Percentiles rank a stretch among this genome's conserved stretches.
These are phyloP conservation scores for Enteromius trimaculatus DNA, from an alignment of 2,797 vertebrate genomes.

Conservation along the genomic window DNA sequence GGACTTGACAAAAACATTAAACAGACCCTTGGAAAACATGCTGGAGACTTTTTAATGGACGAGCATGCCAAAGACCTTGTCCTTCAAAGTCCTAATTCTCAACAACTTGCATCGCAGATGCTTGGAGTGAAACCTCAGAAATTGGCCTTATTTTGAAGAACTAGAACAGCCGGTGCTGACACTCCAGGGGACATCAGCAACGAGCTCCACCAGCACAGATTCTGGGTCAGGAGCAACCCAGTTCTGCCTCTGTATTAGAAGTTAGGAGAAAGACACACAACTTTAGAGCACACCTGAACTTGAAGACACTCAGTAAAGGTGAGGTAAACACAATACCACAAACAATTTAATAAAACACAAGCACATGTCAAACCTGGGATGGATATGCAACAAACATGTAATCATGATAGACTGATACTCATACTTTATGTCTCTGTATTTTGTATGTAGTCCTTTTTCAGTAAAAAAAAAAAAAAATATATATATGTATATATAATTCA, in stretches of 20 bases:
- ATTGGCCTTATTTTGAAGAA: constrained; percentile 60
- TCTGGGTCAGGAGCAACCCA: constrained; percentile 75
- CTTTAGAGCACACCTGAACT: constrained; percentile 11
- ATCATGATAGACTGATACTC: background rate
- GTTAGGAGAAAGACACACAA: constrained; percentile 31
- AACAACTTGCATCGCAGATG: constrained; percentile 48
- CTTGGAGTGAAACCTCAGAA: constrained; percentile 40
- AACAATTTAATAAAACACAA: background rate
- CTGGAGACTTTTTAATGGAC: constrained; percentile 17
- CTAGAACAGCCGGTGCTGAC: constrained; percentile 68
- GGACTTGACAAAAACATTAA: constrained; percentile 26
- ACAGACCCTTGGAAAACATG: constrained; percentile 3
- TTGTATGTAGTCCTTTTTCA: background rate
- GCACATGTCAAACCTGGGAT: background rate
- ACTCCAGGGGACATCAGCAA: constrained; percentile 66
- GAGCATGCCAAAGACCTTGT: constrained; percentile 1
- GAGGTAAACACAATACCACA: constrained; percentile 1
- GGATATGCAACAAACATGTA: background rate
- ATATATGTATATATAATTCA: background rate
- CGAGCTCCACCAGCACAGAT: constrained; percentile 73
- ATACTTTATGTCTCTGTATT: constrained; percentile 12
- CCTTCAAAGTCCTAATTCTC: constrained; percentile 23
- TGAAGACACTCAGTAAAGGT: background rate
- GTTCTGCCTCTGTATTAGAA: constrained; percentile 69
- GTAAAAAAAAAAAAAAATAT: background rate